A percentile compares a stretch with the other conserved stretches of the same genome.
Evolutionary conservation across 2,797 vertebrate species (phyloP).

Genomic region (Characodon lateralis): DNA sequence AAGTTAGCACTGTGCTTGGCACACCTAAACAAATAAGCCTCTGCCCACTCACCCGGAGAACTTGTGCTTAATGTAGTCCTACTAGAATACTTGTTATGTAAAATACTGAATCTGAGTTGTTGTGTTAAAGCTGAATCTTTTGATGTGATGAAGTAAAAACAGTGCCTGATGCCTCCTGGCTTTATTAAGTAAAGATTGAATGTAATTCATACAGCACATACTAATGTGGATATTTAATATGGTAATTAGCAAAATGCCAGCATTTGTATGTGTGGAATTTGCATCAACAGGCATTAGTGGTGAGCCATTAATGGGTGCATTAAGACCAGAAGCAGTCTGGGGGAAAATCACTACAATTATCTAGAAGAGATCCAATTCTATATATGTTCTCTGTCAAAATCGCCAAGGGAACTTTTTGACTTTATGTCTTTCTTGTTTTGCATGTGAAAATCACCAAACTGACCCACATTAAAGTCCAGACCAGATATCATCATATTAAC

Average conservation of each 20-base stretch:
- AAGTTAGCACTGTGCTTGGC: conserved; percentile 35
- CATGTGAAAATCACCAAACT: too few relatives aligned
- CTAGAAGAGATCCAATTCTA: too few relatives aligned
- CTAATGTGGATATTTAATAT: neutral
- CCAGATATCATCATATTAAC: too few relatives aligned
- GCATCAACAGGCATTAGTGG: neutral
- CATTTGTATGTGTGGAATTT: neutral
- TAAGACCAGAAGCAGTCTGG: neutral
- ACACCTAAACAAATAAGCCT: conserved; percentile 37
- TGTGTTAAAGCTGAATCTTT: conserved; percentile 14
- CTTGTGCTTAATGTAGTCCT: conserved; percentile 7
- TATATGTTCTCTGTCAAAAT: conserved; percentile 12
- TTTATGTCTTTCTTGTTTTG: neutral
- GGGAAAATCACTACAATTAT: neutral
- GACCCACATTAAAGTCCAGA: too few relatives aligned
- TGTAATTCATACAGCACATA: too few relatives aligned
- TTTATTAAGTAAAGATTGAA: neutral
- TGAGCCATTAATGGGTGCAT: neutral
- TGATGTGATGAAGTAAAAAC: conserved; percentile 19
- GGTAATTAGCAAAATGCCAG: neutral
- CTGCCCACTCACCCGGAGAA: conserved; percentile 37
- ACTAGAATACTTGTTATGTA: conserved; percentile 12
- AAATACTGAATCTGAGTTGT: conserved; percentile 9
- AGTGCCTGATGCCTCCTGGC: neutral
- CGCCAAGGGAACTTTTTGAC: neutral